Percentiles rank a stretch among this genome's conserved stretches.
These are phyloP conservation scores for Meteorus cinctellus DNA, from an alignment of 2,888 invertebrate species.

Conservation along the genomic window DNA sequence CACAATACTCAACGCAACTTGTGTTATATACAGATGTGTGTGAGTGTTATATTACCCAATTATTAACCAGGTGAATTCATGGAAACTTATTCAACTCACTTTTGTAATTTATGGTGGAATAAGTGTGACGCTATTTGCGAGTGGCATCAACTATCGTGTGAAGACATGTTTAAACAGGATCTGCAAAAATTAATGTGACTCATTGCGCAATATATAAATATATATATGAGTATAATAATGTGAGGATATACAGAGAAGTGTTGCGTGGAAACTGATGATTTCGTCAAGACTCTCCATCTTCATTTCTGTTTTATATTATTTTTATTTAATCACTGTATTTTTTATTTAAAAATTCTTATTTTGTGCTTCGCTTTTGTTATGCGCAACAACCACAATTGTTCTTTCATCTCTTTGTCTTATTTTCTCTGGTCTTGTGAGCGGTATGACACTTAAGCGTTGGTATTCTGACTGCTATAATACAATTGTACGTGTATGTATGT, in stretches of 20 bases:
- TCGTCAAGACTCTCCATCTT: constrained; percentile 15
- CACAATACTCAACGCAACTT: constrained; percentile 3
- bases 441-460: constrained; percentile 14
- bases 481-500: neutral
- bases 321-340: constrained; percentile 3
- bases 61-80: constrained; percentile 20
- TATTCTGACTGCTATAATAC: neutral
- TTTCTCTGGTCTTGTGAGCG: neutral
- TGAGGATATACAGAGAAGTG: neutral
- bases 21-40: neutral
- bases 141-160: neutral
- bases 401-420: constrained; percentile 14
- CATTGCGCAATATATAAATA: constrained; percentile 19
- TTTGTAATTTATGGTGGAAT: constrained; percentile 14
- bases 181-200: constrained; percentile 17
- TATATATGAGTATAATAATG: neutral
- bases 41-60: constrained; percentile 23
- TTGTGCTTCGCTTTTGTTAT: neutral
- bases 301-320: neutral
- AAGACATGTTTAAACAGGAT: neutral
- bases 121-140: constrained; percentile 9
- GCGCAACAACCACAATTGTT: neutral
- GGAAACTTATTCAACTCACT: constrained; percentile 22
- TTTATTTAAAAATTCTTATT: neutral
- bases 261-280: constrained; percentile 23